Base-by-base conservation (phyloP, 2,888 invertebrate species). In the Lingula anatina region DNA sequence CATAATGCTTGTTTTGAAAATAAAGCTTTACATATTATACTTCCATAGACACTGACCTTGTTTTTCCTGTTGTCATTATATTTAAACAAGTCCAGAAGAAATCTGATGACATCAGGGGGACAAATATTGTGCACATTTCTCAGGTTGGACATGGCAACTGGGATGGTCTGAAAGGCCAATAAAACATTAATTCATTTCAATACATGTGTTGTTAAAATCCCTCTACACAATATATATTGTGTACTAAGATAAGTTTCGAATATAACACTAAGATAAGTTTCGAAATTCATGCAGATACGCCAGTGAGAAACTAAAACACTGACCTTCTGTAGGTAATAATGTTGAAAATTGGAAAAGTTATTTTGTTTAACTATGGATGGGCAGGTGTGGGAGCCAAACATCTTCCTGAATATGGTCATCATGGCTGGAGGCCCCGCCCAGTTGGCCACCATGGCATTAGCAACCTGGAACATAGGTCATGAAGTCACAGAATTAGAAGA, bases 21-120 rank as follows among this genome's bases (percentile, higher is more conserved):
- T 35, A 35, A 12, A 35, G n/a, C n/a, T n/a, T n/a, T n/a, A n/a
- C n/a, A n/a, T n/a, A n/a, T 35, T n/a, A 35, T n/a, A n/a, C n/a
- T n/a, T n/a, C n/a, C n/a, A n/a, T 9, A n/a, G n/a, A 31, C n/a
- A 23, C 43, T n/a, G 48, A 71, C 75, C 67, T 93, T 87, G 78
- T 99, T 99, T 71, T 93, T 91, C 1, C 89, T 89, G 71, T 99
- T 99, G 75, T 99, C 99, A 67, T 99, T 99, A 78, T 96, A 97
- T 72, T 96, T 95, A 78, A 99, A 93, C 35, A 99, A 81, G 76
- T 96, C 94, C 59, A 97, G 81, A 0, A 99, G 80, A 69, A 99
- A 97, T 5, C 88, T 81, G 25, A 74, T 62, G 1, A 99, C 94
- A 76, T 96, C 96, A 0, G 89, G 88, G 0, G 95, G 95, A 66